Base-by-base conservation (phyloP, 2,797 vertebrate species). In the Psittacula echo region DNA sequence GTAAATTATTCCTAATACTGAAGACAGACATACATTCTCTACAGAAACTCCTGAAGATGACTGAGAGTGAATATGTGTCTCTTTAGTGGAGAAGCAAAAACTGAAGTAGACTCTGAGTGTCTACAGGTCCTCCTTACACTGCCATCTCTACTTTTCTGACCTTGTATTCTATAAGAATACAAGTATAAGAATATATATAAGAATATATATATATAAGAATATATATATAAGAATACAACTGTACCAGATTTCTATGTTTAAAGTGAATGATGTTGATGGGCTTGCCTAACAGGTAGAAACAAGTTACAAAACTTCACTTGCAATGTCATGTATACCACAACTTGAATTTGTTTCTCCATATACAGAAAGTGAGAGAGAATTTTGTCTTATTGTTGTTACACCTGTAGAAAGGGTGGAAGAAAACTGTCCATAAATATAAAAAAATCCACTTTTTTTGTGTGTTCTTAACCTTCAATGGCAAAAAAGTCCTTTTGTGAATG, bases 1-100 rank as follows among this genome's bases (percentile, higher is more conserved):
- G 89, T 41, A 71, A 96, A 87, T 34, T 37, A 21, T 68, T 76
- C 19, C 22, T 73, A 10, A 86, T 73, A 65, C 19, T 65, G 23
- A 66, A 61, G 67, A 71, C 30, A 94, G 79, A 75, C 9, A 2
- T 39, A 22, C 10, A 58, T 11, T 12, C 4, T 64, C 30, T 34
- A 32, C 7, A 64, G 54, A 87, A 89, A 84, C 75, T 61, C 32
- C 67, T 91, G 92, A 88, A 93, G 91, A 12, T 19, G 24, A 70
- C 9, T 24, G 37, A 89, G n/a, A 67, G 4, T 82, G 14, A 37
- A 72, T 72, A n/a, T 48, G 12, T 47, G 21, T 51, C 12, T 74
- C 42, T 44, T 92, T 62, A 61, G n/a, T 9, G 32, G 44, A 89
- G 44, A 37, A 87, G 32, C 13, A 93, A 53, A 89, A 76, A 72